phyloP scores from a whole-genome alignment of 2,888 invertebrate genomes.

The Hipparchia semele region DNA sequence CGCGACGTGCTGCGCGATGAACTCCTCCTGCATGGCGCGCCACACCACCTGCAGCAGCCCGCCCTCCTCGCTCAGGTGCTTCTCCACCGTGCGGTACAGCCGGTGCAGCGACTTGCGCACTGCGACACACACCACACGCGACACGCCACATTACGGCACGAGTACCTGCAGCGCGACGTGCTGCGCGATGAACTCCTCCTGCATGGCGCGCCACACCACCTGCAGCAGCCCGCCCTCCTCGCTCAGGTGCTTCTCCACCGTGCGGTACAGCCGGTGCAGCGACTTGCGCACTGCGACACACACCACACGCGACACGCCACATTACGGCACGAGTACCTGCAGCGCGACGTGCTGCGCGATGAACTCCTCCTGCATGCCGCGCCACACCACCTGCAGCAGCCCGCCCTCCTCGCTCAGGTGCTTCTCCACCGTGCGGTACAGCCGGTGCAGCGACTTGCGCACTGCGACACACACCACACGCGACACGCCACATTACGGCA shows the following conservation, averaged over 20 bases:
- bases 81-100: slow-evolving; percentile 97
- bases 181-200: too few species aligned
- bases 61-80: slow-evolving; percentile 97
- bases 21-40: slow-evolving; percentile 99
- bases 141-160: too few species aligned
- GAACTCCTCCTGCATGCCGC: slow-evolving; percentile 99
- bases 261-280: too few species aligned
- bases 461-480: too few species aligned
- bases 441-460: slow-evolving; percentile 87
- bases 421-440: slow-evolving; percentile 98
- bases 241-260: too few species aligned
- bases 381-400: slow-evolving; percentile 98
- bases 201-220: too few species aligned
- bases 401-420: slow-evolving; percentile 98
- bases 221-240: too few species aligned
- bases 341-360: slow-evolving; percentile 94
- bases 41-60: slow-evolving; percentile 98
- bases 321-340: slow-evolving; percentile 1
- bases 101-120: slow-evolving; percentile 86
- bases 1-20: slow-evolving; percentile 94
- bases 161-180: too few species aligned
- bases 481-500: too few species aligned
- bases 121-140: too few species aligned
- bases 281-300: too few species aligned
- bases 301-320: too few species aligned